Evolutionary conservation across 2,113 vertebrate species (phyloP), one percentile per base, ranked within the genome.

Genomic region (Aviceda subcristata): DNA sequence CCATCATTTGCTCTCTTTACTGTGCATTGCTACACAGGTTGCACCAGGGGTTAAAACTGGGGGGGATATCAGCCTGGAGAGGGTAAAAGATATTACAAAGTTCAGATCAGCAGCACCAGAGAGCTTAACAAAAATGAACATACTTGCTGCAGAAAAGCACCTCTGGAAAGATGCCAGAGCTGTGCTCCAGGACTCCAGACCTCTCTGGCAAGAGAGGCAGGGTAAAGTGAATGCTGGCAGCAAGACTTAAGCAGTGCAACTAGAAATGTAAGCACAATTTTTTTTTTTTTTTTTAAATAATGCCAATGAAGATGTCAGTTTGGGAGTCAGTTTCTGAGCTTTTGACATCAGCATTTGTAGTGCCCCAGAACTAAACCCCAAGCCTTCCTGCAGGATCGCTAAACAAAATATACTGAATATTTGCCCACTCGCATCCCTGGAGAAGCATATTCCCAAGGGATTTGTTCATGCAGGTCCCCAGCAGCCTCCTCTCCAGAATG

Each of bases 11-110:
- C 15, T 59, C 63, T 34, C 41, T 17, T 36, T 10, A 11, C 50
- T 10, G 17, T 4, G 9, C n/a, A 0, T 12, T 15, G 15, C 24
- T 74, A 11, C 30, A 1, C 43, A 43, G 26, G 45, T 1, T 27
- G 11, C 4, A 10, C 41, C 34, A 34, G 67, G 50, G 50, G 51
- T 63, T 81, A 56, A 78, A 94, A 12, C 7, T 0, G 0, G 32
- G 14, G 14, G 46, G 12, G 8, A 27, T 10, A 22, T 41, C 50
- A 60, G 38, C 83, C 74, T 41, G 50, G 79, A 48, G 45, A 14
- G 29, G 30, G 15, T 18, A 9, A 76, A 73, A 41, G 56, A 30
- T 6, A 39, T 5, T 27, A 34, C 1, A 1, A 63, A 56, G 56
- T 6, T 69, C 67, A 76, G 27, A 36, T 20, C 39, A 59, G 56